These are phyloP conservation scores for Sialia sialis DNA, from an alignment of 2,113 vertebrate genomes.

Conservation along the genomic window DNA sequence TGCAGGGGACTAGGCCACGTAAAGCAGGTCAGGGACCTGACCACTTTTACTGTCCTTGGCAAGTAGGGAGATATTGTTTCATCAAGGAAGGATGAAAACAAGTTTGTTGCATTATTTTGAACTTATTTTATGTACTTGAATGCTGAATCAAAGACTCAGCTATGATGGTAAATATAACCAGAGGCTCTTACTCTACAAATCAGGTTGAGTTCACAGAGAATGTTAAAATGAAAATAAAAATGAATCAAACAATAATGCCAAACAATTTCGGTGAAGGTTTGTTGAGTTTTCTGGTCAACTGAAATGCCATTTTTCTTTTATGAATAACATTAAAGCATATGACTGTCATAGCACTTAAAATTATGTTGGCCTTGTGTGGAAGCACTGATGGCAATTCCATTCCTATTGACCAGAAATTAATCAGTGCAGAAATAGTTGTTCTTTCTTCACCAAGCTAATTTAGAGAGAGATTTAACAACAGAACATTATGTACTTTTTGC, in stretches of 20 bases:
- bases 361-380: neutral
- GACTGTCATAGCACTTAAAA: neutral
- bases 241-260: neutral
- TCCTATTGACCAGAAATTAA: slow-evolving; percentile 3
- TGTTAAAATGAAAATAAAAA: neutral
- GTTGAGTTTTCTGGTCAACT: neutral
- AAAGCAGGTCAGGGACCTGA: neutral
- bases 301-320: neutral
- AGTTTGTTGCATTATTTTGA: neutral
- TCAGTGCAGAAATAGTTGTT: neutral
- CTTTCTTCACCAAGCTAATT: neutral
- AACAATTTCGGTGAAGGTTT: neutral
- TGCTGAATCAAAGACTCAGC: neutral
- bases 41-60: neutral
- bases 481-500: neutral
- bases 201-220: neutral
- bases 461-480: neutral
- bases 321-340: neutral
- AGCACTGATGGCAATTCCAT: neutral
- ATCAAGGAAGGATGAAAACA: neutral
- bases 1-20: neutral
- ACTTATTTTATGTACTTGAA: neutral
- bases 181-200: neutral
- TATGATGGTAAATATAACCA: neutral
- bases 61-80: neutral